These are phyloP conservation scores for Siniperca knerii DNA, from an alignment of 2,113 vertebrate genomes.

Conservation along the genomic window DNA sequence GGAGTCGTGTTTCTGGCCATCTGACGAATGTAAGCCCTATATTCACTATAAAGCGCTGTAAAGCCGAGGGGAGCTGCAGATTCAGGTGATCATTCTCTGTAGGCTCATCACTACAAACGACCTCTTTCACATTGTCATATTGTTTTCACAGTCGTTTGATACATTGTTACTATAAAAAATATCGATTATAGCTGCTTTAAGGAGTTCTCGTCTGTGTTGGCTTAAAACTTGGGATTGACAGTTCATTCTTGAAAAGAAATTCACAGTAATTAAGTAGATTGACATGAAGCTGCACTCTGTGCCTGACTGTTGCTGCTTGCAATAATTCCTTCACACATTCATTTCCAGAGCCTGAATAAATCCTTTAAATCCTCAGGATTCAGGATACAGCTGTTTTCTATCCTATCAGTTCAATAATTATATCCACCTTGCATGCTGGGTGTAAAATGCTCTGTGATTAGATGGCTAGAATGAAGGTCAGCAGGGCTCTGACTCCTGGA, in stretches of 20 bases:
- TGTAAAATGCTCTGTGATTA: conserved; percentile 13
- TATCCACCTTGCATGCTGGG: conserved; percentile 2
- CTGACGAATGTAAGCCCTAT: too few relatives aligned
- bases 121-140: too few relatives aligned
- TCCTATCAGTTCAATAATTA: conserved; percentile 6
- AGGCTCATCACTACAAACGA: too few relatives aligned
- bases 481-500: neutral
- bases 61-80: too few relatives aligned
- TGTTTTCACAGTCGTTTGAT: too few relatives aligned
- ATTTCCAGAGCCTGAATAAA: conserved; percentile 17
- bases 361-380: conserved; percentile 11
- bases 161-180: too few relatives aligned
- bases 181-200: neutral
- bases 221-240: neutral
- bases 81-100: too few relatives aligned
- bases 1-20: too few relatives aligned
- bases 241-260: neutral
- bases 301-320: neutral
- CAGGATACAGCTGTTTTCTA: conserved; percentile 1
- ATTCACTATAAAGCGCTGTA: too few relatives aligned
- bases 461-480: conserved; percentile 2
- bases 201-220: neutral
- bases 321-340: neutral
- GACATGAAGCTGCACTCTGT: neutral
- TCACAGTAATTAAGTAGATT: neutral